Percentiles rank a stretch among this genome's conserved stretches.
Conservation (phyloP, 2,113 vertebrate genomes). For the Notarius lentiginosus region DNA sequence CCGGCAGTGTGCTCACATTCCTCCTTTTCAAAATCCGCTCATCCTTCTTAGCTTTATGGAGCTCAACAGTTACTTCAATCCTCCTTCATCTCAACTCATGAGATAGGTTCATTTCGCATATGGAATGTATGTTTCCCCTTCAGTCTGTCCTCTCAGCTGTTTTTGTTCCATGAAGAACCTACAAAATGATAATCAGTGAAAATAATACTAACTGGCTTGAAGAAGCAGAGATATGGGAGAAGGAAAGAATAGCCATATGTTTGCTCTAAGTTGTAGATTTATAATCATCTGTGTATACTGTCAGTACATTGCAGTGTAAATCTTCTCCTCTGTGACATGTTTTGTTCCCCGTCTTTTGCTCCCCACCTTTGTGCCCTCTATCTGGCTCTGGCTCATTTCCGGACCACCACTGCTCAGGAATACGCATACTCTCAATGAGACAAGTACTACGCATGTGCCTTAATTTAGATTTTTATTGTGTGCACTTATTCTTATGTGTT, state of each 20-base stretch:
- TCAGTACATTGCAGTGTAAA: slow-evolving; percentile 13
- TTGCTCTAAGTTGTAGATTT: not conserved
- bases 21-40: slow-evolving; percentile 95
- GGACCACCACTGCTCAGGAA: not conserved
- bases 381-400: not conserved
- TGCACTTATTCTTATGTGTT: not conserved
- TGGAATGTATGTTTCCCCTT: not conserved
- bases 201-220: not conserved
- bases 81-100: slow-evolving; percentile 85
- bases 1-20: slow-evolving; percentile 84
- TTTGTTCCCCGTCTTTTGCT: not conserved
- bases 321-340: not conserved
- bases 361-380: not conserved
- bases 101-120: not conserved
- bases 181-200: slow-evolving; percentile 25
- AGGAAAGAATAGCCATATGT: not conserved
- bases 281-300: not conserved
- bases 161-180: slow-evolving; percentile 11
- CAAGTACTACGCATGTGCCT: not conserved
- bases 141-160: slow-evolving; percentile 9
- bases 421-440: not conserved
- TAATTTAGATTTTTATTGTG: not conserved
- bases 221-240: not conserved
- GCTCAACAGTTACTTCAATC: slow-evolving; percentile 92
- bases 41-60: slow-evolving; percentile 96